Evolutionary conservation across 2,797 vertebrate species (phyloP), one percentile per base, ranked within the genome.

Genomic region (Sebastes matsubarae): DNA sequence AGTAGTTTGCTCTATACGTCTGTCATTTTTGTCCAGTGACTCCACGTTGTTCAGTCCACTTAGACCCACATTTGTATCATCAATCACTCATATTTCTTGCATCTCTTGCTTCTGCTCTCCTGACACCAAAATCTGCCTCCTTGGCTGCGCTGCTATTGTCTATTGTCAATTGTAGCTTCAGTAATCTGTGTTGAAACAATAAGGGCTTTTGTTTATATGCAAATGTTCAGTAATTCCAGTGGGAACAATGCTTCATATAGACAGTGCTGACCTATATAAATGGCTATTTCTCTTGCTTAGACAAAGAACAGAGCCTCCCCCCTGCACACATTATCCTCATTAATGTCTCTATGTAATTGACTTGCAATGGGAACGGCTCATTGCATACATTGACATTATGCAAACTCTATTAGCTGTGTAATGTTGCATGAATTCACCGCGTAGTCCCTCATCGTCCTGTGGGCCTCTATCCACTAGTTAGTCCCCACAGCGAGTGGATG

Each of bases 151-250:
- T 80, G 72, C 64, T 66, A n/a, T 80, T 86, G 72, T 82, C 72
- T 63, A 68, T 86, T 87, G 84, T 88, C 46, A 14, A 52, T 30
- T 87, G 81, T 65, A 67, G 76, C 65, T 74, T 61, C 72, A 34
- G 58, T 78, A 78, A 80, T 86, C 72, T 77, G 42, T 57, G 22
- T 57, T 38, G 61, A 71, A 93, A 93, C 87, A 90, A 73, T 77
- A 54, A 32, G 0, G 16, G n/a, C 85, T 22, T 85, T 94, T 94
- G 90, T 94, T 86, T 84, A 50, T 79, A 91, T 94, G 92, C 84
- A 93, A 91, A 93, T 93, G 72, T 68, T 8, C 64, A 72, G 66
- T 71, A 81, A 82, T 81, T 82, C 81, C 83, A 72, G 24, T 55
- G 58, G 80, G 74, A 86, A 77, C 79, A 68, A 83, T 81, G 83